phyloP scores from a whole-genome alignment of 2,888 invertebrate species.

The Atherix ibis region DNA sequence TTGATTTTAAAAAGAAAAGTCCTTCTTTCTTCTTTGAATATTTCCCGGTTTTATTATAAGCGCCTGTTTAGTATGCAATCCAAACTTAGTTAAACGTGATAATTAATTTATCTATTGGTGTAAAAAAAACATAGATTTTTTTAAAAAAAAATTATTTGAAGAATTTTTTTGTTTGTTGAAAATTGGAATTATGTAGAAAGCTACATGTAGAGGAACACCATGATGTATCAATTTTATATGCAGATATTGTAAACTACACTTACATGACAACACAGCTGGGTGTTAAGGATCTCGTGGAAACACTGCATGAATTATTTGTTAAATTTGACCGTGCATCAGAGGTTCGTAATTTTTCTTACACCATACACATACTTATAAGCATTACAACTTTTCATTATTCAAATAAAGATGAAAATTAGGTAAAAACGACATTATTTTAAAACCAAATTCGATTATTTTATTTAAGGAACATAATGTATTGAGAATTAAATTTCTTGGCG shows the following conservation, averaged over 20 bases:
- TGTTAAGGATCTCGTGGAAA: constrained; percentile 68
- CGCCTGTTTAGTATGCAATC: too few species aligned
- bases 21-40: too few species aligned
- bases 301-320: constrained; percentile 79
- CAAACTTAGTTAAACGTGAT: too few species aligned
- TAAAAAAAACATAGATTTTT: too few species aligned
- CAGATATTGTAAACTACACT: constrained; percentile 89
- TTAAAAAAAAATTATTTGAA: too few species aligned
- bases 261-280: constrained; percentile 68
- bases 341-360: too few species aligned
- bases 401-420: neutral
- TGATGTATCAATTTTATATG: constrained; percentile 79
- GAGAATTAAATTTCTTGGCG: constrained; percentile 83
- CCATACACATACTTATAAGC: neutral
- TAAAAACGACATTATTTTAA: neutral
- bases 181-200: constrained; percentile 43
- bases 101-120: too few species aligned
- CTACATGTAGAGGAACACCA: constrained; percentile 75
- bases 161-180: too few species aligned
- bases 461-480: constrained; percentile 53
- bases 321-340: constrained; percentile 83
- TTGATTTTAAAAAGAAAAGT: too few species aligned
- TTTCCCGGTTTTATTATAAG: too few species aligned
- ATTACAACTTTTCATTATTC: neutral
- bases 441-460: constrained; percentile 11